Base-by-base conservation (phyloP, 1,140 invertebrate species). In the Drosophila ercepeae region DNA sequence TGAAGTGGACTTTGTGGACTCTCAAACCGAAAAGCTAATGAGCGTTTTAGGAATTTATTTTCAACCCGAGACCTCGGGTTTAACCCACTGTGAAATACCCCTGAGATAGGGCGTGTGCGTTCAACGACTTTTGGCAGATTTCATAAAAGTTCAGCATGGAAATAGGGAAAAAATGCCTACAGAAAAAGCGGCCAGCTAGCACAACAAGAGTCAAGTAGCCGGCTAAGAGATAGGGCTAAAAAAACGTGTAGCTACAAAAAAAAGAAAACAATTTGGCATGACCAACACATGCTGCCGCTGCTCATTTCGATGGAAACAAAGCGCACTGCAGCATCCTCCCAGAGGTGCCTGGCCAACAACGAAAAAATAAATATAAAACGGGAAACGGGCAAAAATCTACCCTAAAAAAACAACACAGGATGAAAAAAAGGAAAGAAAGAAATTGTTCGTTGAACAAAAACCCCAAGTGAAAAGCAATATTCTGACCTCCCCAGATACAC, bases 81-180 rank as follows among this genome's bases (percentile, higher is more conserved):
- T 7, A 27, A 4, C 36, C n/a, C 13, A 14, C 36, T 16, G 36
- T 39, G 36, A 41, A 42, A 42, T 16, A 11, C 21, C 34, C 23
- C 25, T 3, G 19, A 29, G 41, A 27, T 41, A 54, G 39, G 27
- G 41, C 13, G 25, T 46, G 53, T 81, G 60, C 72, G 78, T 83
- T 86, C 79, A 83, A 83, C 81, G 79, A 83, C 79, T 86, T 83
- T 83, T 83, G 79, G 71, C 81, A 84, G 79, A 84, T 84, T 83
- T 83, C 71, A 50, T 75, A 84, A 84, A 83, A 79, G 79, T 70
- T 83, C 78, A 83, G 75, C 75, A 75, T 59, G 59, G 61, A 27
- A 63, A 16, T 16, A 55, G 39, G 32, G 39, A 41, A 61, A 68
- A 58, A 58, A 59, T 83, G 53, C 29, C 54, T 73, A 75, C 34